Conservation (phyloP, 1,140 invertebrate species). For the Arion vulgaris region DNA sequence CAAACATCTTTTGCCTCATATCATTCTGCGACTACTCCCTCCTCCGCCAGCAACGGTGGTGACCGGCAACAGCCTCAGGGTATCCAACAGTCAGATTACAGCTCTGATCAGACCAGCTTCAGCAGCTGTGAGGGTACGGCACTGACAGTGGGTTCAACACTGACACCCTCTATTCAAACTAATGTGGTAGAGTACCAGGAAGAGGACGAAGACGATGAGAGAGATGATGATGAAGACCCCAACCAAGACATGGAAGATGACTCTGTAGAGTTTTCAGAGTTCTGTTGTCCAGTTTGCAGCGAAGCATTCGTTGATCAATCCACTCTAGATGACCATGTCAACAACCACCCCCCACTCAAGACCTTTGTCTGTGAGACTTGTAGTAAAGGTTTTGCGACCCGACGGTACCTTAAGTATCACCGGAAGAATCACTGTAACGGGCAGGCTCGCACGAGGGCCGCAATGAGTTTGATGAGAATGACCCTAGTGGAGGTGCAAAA, state of each 20-base stretch:
- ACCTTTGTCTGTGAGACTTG: slow-evolving; percentile 34
- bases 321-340: background rate
- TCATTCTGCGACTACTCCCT: background rate
- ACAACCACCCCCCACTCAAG: slow-evolving; percentile 15
- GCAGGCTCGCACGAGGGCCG: slow-evolving; percentile 28
- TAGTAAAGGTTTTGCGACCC: slow-evolving; percentile 22
- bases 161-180: background rate
- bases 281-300: background rate
- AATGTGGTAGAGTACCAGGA: background rate
- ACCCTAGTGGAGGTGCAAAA: background rate
- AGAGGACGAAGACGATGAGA: background rate
- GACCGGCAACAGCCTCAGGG: background rate
- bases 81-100: background rate
- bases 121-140: background rate
- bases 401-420: slow-evolving; percentile 36
- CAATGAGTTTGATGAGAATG: slow-evolving; percentile 2
- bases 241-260: background rate
- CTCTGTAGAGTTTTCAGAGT: slow-evolving; percentile 8
- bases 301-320: slow-evolving; percentile 6
- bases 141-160: background rate
- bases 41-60: background rate
- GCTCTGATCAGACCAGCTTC: background rate
- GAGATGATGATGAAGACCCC: background rate
- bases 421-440: slow-evolving; percentile 33
- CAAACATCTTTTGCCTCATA: background rate